phyloP scores from a whole-genome alignment of 1,140 invertebrate species.

The Drosophila navojoa region DNA sequence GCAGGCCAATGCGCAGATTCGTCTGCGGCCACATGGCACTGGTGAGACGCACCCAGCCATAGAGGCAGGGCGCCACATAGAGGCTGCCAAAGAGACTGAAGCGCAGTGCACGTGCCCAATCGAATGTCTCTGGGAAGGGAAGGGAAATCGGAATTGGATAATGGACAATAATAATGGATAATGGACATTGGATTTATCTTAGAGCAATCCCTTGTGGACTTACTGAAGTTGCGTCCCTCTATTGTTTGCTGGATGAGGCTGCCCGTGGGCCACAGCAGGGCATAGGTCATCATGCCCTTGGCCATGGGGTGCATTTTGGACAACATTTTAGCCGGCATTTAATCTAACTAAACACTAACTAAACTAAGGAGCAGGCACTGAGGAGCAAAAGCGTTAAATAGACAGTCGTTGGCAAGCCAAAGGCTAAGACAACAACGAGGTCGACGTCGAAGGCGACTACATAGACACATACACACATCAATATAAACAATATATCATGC shows the following conservation, averaged over 20 bases:
- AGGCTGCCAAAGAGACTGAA: conserved; percentile 89
- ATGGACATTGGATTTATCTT: too few species aligned
- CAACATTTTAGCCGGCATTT: conserved; percentile 20
- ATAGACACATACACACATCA: too few species aligned
- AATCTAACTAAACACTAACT: conserved; percentile 11
- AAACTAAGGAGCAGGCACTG: background rate
- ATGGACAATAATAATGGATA: background rate
- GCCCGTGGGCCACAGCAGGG: conserved; percentile 88
- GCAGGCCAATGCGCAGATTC: conserved; percentile 87
- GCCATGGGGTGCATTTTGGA: conserved; percentile 81
- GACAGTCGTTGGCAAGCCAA: too few species aligned
- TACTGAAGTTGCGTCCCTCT: conserved; percentile 77
- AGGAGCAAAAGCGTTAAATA: too few species aligned
- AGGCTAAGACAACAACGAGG: background rate
- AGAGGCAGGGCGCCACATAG: conserved; percentile 89
- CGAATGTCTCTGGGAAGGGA: conserved; percentile 82
- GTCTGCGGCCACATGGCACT: conserved; percentile 87
- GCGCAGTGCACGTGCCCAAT: conserved; percentile 86
- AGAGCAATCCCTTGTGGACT: conserved; percentile 47
- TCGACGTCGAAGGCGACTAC: background rate
- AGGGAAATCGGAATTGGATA: background rate
- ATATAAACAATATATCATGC: too few species aligned
- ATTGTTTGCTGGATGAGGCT: conserved; percentile 87
- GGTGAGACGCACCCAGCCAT: conserved; percentile 88
- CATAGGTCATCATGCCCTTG: conserved; percentile 89